Conservation (phyloP, 1,140 invertebrate species). For the Leptopilina clavipes region DNA sequence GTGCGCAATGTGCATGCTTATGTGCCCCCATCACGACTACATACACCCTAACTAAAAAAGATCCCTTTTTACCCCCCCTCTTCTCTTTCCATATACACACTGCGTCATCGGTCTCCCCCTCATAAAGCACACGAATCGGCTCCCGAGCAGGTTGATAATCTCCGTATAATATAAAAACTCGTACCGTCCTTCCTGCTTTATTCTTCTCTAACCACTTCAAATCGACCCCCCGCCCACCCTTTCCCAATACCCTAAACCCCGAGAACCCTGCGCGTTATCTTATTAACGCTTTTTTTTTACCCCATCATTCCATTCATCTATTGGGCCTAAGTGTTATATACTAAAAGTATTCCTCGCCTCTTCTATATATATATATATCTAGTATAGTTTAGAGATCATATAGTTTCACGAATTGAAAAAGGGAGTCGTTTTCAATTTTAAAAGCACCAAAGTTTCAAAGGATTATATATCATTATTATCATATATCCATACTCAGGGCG, state of each 20-base stretch:
- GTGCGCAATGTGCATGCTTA: slow-evolving; percentile 65
- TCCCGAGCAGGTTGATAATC: slow-evolving; percentile 74
- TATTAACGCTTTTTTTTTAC: slow-evolving; percentile 60
- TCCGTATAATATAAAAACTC: slow-evolving; percentile 73
- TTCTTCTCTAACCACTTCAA: slow-evolving; percentile 64
- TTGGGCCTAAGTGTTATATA: slow-evolving; percentile 54
- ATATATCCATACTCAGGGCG: too few species aligned
- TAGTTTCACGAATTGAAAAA: neutral
- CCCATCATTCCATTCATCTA: slow-evolving; percentile 52
- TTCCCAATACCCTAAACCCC: slow-evolving; percentile 47
- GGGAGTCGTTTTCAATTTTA: slow-evolving; percentile 24
- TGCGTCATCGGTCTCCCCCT: slow-evolving; percentile 43
- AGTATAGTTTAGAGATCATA: neutral
- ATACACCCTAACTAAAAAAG: slow-evolving; percentile 51
- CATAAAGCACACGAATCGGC: slow-evolving; percentile 60
- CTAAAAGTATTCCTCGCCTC: slow-evolving; percentile 25
- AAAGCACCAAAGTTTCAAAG: too few species aligned
- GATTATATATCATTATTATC: too few species aligned
- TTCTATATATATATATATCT: too few species aligned
- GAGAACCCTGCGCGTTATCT: slow-evolving; percentile 54
- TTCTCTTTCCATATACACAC: slow-evolving; percentile 39
- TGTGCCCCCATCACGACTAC: slow-evolving; percentile 60
- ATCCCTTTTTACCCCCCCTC: slow-evolving; percentile 53
- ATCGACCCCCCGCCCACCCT: slow-evolving; percentile 50
- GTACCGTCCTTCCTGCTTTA: slow-evolving; percentile 56